Conservation (phyloP, 2,888 invertebrate genomes). For the Eulithis testata region DNA sequence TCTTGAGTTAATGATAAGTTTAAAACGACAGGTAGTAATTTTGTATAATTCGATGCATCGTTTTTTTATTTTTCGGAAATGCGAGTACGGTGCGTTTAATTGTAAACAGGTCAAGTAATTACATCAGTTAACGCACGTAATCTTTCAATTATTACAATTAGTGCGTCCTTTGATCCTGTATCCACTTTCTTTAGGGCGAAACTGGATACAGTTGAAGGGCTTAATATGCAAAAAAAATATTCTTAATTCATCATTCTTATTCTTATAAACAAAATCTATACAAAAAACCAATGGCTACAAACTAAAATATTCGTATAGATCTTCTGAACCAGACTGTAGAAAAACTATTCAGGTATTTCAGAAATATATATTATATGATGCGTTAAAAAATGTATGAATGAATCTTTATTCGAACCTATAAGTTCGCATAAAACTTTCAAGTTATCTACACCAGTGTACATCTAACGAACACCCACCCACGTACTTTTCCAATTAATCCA, state of each 20-base stretch:
- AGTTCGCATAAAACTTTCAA: neutral
- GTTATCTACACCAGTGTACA: constrained; percentile 5
- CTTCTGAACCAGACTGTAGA: neutral
- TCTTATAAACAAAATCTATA: too few relatives aligned
- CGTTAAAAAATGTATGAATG: too few relatives aligned
- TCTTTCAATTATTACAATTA: constrained; percentile 65
- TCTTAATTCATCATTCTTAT: too few relatives aligned
- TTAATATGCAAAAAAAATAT: neutral
- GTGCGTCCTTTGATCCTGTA: constrained; percentile 48
- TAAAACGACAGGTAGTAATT: constrained; percentile 64
- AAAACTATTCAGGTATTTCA: neutral
- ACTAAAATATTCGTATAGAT: neutral
- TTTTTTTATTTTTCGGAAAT: constrained; percentile 51
- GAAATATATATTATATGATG: too few relatives aligned
- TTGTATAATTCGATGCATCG: constrained; percentile 64
- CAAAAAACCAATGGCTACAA: neutral
- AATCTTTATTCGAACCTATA: neutral
- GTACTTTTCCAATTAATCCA: constrained; percentile 27
- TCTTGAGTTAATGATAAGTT: constrained; percentile 54
- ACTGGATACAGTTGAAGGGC: constrained; percentile 7
- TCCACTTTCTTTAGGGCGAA: constrained; percentile 43
- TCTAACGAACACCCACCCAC: constrained; percentile 16
- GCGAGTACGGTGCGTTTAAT: constrained; percentile 63
- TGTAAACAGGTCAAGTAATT: constrained; percentile 62
- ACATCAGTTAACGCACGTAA: constrained; percentile 60